Conservation (phyloP, 2,888 invertebrate species). For the Escarpia spicata region DNA sequence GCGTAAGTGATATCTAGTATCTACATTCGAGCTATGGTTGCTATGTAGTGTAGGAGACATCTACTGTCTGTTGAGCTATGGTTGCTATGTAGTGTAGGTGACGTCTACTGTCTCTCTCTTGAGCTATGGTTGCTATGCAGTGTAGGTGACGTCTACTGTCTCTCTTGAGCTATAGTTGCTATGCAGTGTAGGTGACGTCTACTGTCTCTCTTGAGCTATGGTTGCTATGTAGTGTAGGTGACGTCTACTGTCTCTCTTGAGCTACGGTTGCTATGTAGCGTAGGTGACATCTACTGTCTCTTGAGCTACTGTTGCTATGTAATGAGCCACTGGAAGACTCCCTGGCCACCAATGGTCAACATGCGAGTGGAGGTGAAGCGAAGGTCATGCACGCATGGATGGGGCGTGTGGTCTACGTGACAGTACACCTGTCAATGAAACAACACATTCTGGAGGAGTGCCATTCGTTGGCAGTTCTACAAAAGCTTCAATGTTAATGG, state of each 20-base stretch:
- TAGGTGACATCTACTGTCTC: too few species aligned
- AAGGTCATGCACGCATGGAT: background rate
- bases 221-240: background rate
- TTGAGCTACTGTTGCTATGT: background rate
- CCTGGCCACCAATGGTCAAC: background rate
- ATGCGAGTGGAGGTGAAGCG: constrained; percentile 6
- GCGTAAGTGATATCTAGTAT: background rate
- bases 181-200: background rate
- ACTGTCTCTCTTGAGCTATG: background rate
- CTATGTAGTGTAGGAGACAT: background rate
- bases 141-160: too few species aligned
- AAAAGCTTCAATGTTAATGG: background rate
- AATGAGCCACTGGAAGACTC: background rate
- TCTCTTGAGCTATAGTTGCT: too few species aligned
- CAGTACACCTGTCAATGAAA: constrained; percentile 23
- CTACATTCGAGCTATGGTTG: background rate
- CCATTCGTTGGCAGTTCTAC: constrained; percentile 5
- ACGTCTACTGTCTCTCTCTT: too few species aligned
- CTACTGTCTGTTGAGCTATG: background rate
- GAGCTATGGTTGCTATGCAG: too few species aligned
- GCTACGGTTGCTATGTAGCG: background rate
- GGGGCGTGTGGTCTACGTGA: background rate
- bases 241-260: too few species aligned
- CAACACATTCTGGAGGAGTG: background rate
- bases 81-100: background rate